Evolutionary conservation across 2,888 invertebrate species (phyloP).

Genomic region (Nephrotoma flavescens): DNA sequence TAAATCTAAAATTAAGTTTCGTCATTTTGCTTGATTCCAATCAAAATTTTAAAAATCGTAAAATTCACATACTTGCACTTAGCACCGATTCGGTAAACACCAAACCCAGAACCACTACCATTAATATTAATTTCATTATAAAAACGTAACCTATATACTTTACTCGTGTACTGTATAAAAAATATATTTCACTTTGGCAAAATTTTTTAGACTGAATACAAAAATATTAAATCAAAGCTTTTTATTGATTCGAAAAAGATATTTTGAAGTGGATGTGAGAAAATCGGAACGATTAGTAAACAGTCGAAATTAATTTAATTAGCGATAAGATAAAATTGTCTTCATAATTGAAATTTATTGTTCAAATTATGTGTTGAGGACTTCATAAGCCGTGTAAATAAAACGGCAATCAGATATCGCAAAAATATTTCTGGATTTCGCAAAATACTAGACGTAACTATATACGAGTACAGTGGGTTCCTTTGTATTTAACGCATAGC

Average conservation of each 20-base stretch:
- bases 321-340: background rate
- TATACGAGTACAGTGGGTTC: too few species aligned
- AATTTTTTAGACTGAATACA: background rate
- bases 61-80: background rate
- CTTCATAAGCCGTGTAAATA: background rate
- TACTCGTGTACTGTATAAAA: background rate
- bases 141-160: background rate
- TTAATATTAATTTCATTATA: background rate
- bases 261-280: background rate
- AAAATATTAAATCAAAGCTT: background rate
- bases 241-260: background rate
- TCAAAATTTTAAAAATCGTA: background rate
- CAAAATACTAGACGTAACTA: background rate
- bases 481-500: too few species aligned
- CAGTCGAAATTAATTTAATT: background rate
- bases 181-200: background rate
- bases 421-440: background rate
- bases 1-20: background rate
- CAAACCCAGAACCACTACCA: background rate
- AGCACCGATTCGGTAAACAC: background rate
- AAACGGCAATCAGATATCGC: background rate
- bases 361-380: background rate
- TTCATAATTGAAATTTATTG: background rate
- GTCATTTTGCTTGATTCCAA: background rate
- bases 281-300: background rate